Base-by-base conservation (phyloP, 2,888 invertebrate genomes). In the Amblyjoppa fuscipennis region DNA sequence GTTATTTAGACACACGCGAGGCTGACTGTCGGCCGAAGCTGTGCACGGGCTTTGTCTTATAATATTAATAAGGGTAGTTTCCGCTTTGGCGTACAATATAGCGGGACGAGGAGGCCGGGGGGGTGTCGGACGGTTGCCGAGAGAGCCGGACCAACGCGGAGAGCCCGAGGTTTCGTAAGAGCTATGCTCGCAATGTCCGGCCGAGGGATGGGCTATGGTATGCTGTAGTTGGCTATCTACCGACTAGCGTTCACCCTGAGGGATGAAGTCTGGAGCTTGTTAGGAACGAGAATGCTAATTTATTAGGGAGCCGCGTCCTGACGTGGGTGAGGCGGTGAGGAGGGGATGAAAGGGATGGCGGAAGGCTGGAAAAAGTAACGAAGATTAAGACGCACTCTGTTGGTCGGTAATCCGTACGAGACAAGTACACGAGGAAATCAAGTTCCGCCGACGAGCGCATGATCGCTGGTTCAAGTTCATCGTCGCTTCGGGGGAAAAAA, bases 131-230 rank as follows among this genome's bases (percentile, higher is more conserved):
- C 71, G 86, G 81, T 74, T 82, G 85, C 86, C 71, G 81, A 85
- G 85, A 81, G 73, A 81, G 78, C 80, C 75, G 76, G 68, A 79
- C 74, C 68, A 79, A 84, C 69, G 53, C 77, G 51, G 76, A 53
- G 73, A 56, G 75, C 76, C 77, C 79, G 88, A 81, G 91, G 90
- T 91, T 90, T 89, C 89, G 91, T 89, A 92, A 92, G 92, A 94
- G 94, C 93, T 93, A 94, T 94, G 94, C 93, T 91, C 88, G 93
- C 93, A 93, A 94, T 94, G 94, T 93, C 93, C 93, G 92, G 93
- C 92, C 38, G 89, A 90, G 91, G 93, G 86, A 53, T 73, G 79
- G 86, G 45, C 80, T 69, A 77, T 91, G 93, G 93, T 92, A 93
- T 93, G 92, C 91, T 93, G 92, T 92, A 92, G 92, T 91, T 93